Percentiles rank a stretch among this genome's conserved stretches.
phyloP scores from a whole-genome alignment of 2,113 vertebrate species.

The Dicaeum eximium region DNA sequence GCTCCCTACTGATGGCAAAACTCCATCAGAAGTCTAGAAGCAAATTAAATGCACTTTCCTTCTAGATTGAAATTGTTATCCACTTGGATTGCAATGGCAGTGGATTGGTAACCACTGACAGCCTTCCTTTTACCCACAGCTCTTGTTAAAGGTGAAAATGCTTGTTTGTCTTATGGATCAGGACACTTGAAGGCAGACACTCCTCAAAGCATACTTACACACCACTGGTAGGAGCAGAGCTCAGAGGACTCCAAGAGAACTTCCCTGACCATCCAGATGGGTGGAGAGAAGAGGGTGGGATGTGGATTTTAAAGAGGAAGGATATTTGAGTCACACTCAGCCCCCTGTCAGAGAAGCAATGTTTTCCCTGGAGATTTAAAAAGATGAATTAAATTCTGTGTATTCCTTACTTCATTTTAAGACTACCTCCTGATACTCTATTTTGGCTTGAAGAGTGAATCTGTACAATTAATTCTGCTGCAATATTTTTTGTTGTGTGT shows the following conservation, averaged over 20 bases:
- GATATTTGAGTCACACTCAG: not conserved
- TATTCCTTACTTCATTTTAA: not conserved
- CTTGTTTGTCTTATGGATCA: not conserved
- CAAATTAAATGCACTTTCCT: not conserved
- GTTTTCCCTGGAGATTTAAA: not conserved
- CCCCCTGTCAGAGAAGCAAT: not conserved
- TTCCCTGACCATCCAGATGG: not conserved
- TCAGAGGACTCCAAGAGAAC: not conserved
- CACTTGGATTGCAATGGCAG: not conserved
- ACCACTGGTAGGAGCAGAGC: not conserved
- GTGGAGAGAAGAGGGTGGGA: not conserved
- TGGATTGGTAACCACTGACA: not conserved
- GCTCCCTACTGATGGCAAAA: not conserved
- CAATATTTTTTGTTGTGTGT: not conserved
- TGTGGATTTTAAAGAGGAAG: not conserved
- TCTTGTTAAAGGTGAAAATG: not conserved
- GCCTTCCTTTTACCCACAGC: not conserved
- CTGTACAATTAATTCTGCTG: slow-evolving; percentile 12
- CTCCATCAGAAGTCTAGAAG: not conserved
- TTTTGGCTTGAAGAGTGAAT: not conserved
- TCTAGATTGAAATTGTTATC: not conserved
- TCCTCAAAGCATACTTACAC: not conserved
- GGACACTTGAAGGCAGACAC: not conserved
- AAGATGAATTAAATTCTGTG: not conserved
- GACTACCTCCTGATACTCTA: not conserved